These are phyloP conservation scores for Bradypodion pumilum DNA, from an alignment of 2,797 vertebrate species.

Conservation along the genomic window DNA sequence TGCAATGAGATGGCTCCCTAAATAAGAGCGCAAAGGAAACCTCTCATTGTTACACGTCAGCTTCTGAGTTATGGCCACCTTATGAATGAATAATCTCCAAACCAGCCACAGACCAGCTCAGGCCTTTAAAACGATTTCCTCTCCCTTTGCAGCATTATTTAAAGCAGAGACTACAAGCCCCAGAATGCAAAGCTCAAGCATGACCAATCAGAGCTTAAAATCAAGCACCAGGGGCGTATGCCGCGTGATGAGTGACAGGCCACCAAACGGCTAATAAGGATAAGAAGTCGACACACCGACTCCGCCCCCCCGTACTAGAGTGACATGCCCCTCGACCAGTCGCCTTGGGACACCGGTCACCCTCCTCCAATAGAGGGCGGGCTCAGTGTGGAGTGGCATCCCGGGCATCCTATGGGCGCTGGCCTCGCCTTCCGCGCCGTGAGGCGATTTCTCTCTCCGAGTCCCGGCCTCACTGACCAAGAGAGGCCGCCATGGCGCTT, in stretches of 20 bases:
- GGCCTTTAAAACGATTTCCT: too few relatives aligned
- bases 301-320: neutral
- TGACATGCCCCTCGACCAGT: neutral
- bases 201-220: neutral
- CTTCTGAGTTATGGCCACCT: too few relatives aligned
- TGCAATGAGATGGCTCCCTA: neutral
- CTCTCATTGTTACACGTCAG: too few relatives aligned
- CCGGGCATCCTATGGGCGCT: neutral
- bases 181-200: neutral
- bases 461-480: neutral
- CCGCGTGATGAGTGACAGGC: neutral
- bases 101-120: neutral
- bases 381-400: rapidly evolving
- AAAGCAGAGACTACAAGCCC: neutral
- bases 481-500: conserved; percentile 21
- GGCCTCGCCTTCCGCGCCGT: neutral
- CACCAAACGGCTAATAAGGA: neutral
- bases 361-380: neutral
- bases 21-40: too few relatives aligned
- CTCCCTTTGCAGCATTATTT: too few relatives aligned
- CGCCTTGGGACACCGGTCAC: rapidly evolving
- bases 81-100: too few relatives aligned
- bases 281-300: rapidly evolving
- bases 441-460: neutral
- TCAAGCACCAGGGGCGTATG: too few relatives aligned